These are phyloP conservation scores for Okapia johnstoni DNA, from an alignment of 2,113 vertebrate genomes.

Conservation along the genomic window DNA sequence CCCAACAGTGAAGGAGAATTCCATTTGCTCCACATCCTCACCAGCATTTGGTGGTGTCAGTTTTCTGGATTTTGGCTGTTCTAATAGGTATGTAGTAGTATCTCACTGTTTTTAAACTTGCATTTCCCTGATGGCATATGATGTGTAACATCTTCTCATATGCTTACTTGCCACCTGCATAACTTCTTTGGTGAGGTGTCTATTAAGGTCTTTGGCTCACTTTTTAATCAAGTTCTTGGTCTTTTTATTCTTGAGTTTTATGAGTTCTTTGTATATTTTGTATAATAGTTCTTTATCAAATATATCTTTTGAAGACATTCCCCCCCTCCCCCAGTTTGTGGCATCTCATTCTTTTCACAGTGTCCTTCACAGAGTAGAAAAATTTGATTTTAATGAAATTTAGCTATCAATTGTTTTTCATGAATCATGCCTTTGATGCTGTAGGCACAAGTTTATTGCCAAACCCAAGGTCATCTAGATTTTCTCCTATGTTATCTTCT, in stretches of 20 bases:
- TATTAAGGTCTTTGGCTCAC: not conserved
- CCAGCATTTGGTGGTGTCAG: not conserved
- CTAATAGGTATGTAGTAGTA: not conserved
- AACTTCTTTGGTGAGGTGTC: not conserved
- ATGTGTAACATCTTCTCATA: not conserved
- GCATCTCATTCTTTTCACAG: not conserved
- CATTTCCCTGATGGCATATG: not conserved
- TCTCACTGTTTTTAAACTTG: not conserved
- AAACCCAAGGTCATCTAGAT: not conserved
- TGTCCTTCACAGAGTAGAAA: not conserved
- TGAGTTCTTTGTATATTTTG: not conserved
- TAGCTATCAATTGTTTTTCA: not conserved
- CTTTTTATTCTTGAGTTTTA: not conserved
- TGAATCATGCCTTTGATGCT: not conserved
- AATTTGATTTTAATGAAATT: not conserved
- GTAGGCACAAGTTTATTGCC: not conserved
- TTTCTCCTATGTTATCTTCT: not conserved
- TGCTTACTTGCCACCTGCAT: not conserved
- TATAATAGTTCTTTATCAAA: not conserved
- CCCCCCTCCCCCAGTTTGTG: not conserved
- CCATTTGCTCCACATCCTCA: not conserved
- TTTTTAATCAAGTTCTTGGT: not conserved
- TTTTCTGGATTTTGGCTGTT: not conserved
- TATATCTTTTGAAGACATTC: not conserved
- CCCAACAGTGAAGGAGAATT: not conserved